A percentile compares a stretch with the other conserved stretches of the same genome.
Evolutionary conservation across 2,113 vertebrate genomes (phyloP).

Genomic region (Phocoena sinus): DNA sequence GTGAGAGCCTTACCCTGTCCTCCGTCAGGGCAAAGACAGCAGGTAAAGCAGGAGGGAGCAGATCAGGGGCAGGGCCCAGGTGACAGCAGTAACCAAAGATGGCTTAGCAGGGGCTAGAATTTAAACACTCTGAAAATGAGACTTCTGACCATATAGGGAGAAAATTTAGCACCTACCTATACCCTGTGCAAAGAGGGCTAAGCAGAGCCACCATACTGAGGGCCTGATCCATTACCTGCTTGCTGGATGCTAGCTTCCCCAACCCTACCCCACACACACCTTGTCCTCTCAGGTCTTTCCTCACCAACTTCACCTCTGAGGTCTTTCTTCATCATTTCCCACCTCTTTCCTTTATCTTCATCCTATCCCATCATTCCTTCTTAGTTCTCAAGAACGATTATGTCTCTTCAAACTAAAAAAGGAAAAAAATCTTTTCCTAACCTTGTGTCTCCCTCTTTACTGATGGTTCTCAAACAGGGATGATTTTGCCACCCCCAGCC

Average conservation of each 20-base stretch:
- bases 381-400: neutral
- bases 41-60: neutral
- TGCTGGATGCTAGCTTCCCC: neutral
- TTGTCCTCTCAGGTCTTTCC: neutral
- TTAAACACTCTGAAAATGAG: neutral
- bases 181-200: neutral
- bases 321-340: neutral
- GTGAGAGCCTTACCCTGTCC: fast-evolving
- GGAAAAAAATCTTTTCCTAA: neutral
- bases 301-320: neutral
- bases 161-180: neutral
- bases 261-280: too few species aligned
- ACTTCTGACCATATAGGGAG: neutral
- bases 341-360: neutral
- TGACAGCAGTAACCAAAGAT: neutral
- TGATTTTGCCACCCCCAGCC: neutral
- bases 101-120: too few species aligned
- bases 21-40: too few species aligned
- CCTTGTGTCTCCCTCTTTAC: neutral
- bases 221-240: fast-evolving
- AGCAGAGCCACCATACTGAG: neutral
- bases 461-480: neutral
- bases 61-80: neutral
- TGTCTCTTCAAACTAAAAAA: neutral
- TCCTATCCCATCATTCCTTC: neutral